These are phyloP conservation scores for Pseudobourletiella spinata DNA, from an alignment of 1,140 invertebrate species.

Conservation along the genomic window DNA sequence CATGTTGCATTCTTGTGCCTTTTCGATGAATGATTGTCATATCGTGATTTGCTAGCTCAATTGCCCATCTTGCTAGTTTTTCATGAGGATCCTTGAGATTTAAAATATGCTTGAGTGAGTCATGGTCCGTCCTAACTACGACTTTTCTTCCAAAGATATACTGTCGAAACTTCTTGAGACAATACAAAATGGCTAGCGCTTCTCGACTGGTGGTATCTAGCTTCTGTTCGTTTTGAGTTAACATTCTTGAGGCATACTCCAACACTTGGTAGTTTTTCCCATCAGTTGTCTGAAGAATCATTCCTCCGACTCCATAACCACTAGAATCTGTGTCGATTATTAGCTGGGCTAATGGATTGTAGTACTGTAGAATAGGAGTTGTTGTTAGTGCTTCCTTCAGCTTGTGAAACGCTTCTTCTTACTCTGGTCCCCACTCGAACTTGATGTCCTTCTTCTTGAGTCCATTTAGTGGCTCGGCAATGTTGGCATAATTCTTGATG, in stretches of 20 bases:
- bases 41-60: conserved; percentile 7
- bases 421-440: neutral
- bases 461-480: conserved; percentile 29
- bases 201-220: conserved; percentile 44
- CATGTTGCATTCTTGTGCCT: conserved; percentile 12
- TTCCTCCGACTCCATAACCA: neutral
- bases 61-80: conserved; percentile 4
- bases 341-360: neutral
- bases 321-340: neutral
- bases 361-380: neutral
- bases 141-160: conserved; percentile 40
- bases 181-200: conserved; percentile 40
- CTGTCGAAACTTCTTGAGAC: conserved; percentile 38
- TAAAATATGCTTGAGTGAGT: neutral
- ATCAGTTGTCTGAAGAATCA: neutral
- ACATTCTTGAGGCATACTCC: conserved; percentile 37
- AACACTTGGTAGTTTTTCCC: conserved; percentile 17
- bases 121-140: neutral
- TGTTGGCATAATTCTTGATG: conserved; percentile 2
- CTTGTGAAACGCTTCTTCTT: conserved; percentile 1
- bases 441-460: conserved; percentile 14
- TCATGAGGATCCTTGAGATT: neutral
- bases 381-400: conserved; percentile 3
- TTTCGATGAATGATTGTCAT: conserved; percentile 3
- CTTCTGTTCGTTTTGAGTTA: conserved; percentile 38